Evolutionary conservation across 2,888 invertebrate genomes (phyloP).

Genomic region (Tenthredo distinguenda): DNA sequence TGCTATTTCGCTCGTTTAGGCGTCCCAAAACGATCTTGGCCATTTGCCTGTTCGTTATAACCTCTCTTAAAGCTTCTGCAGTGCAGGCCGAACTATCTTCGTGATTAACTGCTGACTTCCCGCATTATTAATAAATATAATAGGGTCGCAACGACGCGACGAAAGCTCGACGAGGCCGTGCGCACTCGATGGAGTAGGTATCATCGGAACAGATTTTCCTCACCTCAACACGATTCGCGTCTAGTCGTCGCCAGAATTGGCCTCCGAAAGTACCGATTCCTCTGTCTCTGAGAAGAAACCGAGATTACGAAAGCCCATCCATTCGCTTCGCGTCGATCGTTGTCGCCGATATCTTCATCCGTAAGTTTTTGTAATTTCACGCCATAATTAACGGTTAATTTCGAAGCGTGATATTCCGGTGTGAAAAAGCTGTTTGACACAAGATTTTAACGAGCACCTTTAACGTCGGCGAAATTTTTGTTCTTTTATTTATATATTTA

Average conservation of each 20-base stretch:
- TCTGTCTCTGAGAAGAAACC: not conserved
- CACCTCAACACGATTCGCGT: not conserved
- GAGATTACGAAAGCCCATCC: not conserved
- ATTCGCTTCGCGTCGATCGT: not conserved
- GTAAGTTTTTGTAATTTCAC: not conserved
- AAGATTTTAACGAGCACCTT: not conserved
- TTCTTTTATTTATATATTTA: not conserved
- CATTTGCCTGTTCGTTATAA: conserved; percentile 48
- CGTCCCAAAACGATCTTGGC: conserved; percentile 29
- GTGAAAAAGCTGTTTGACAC: not conserved
- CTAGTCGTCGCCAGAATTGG: not conserved
- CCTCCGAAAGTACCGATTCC: not conserved
- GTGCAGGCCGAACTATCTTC: not conserved
- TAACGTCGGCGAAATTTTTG: not conserved
- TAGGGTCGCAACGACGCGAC: conserved; percentile 37
- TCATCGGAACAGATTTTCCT: not conserved
- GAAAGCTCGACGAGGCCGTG: not conserved
- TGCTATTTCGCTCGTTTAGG: not conserved
- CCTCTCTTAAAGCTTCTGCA: not conserved
- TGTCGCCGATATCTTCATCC: not conserved
- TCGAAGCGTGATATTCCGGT: too few relatives aligned
- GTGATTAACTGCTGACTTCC: conserved; percentile 62
- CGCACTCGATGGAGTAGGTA: not conserved
- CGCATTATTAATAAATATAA: conserved; percentile 71
- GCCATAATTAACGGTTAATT: not conserved